Evolutionary conservation across 2,797 vertebrate species (phyloP).

Genomic region (Muscicapa comitata): DNA sequence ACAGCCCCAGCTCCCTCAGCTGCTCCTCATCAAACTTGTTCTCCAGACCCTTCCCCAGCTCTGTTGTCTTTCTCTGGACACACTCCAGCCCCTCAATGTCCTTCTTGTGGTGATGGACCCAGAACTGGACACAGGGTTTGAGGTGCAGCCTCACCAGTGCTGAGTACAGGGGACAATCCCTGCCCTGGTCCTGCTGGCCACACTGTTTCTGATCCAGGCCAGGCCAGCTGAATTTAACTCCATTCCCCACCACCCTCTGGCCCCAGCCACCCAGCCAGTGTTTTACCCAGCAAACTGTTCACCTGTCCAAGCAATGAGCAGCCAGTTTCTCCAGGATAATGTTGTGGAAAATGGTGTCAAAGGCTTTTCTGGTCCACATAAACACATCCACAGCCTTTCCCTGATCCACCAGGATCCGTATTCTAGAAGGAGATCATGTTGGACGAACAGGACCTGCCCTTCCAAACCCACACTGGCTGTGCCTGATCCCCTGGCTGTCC

Average conservation of each 20-base stretch:
- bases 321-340: not conserved
- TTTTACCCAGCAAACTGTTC: not conserved
- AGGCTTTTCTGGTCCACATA: not conserved
- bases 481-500: not conserved
- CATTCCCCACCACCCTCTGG: not conserved
- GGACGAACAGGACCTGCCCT: not conserved
- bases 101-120: not conserved
- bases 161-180: fast-evolving
- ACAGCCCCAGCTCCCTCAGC: fast-evolving
- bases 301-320: not conserved
- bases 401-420: not conserved
- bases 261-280: not conserved
- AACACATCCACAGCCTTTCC: not conserved
- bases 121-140: not conserved
- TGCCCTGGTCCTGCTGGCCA: not conserved
- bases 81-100: fast-evolving
- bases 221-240: not conserved
- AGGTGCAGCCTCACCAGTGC: not conserved
- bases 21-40: not conserved
- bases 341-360: not conserved
- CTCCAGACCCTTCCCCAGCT: not conserved
- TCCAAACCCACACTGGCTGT: not conserved
- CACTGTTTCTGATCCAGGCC: not conserved
- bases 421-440: not conserved
- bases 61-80: fast-evolving